Conservation (phyloP, 2,888 invertebrate species). For the Idaea dimidiata region DNA sequence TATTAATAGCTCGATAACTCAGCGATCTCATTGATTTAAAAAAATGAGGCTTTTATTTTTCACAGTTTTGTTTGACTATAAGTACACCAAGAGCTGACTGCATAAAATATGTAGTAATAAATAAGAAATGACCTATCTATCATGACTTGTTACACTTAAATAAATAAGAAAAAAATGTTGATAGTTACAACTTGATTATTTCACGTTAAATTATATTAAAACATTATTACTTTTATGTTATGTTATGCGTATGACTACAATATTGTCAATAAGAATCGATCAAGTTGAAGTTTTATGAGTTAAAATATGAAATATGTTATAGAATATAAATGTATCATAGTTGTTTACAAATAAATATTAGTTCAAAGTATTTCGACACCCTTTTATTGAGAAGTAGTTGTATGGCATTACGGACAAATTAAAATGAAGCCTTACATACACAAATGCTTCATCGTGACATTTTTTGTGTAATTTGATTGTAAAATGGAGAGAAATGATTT, state of each 20-base stretch:
- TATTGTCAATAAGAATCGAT: not conserved
- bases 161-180: not conserved
- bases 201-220: not conserved
- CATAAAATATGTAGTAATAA: not conserved
- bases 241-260: not conserved
- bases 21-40: constrained; percentile 67
- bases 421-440: too few relatives aligned
- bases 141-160: not conserved
- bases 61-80: constrained; percentile 24
- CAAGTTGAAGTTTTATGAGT: not conserved
- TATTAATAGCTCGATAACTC: constrained; percentile 14
- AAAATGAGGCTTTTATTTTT: constrained; percentile 63
- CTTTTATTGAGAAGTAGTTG: not conserved
- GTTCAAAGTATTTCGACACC: not conserved
- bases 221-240: not conserved
- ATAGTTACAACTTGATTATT: not conserved
- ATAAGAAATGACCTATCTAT: not conserved
- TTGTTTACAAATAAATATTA: not conserved
- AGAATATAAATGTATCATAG: not conserved
- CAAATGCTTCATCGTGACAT: too few relatives aligned
- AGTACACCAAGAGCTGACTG: not conserved
- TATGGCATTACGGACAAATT: not conserved
- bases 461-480: too few relatives aligned
- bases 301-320: not conserved
- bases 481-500: too few relatives aligned